phyloP scores from a whole-genome alignment of 2,888 invertebrate genomes.

The Icerya purchasi region DNA sequence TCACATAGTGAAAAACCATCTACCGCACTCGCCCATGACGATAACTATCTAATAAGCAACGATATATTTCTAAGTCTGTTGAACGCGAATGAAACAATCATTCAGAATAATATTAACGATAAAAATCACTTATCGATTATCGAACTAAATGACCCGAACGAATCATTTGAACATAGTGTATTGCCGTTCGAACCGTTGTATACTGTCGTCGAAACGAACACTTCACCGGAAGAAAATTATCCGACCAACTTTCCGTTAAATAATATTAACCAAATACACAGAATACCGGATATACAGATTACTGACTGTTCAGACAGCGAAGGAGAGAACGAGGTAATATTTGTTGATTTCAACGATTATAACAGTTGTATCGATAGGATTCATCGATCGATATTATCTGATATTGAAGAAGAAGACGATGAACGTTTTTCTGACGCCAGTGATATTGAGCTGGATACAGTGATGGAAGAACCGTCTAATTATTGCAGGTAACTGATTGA shows the following conservation, averaged over 20 bases:
- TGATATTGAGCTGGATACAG: slow-evolving; percentile 3
- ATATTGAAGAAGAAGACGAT: slow-evolving; percentile 12
- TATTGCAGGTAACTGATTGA: no score
- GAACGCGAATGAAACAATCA: not conserved
- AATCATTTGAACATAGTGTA: not conserved
- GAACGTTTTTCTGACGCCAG: slow-evolving; percentile 12
- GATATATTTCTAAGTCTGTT: not conserved
- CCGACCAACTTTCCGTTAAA: no score
- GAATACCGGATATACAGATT: slow-evolving; percentile 8
- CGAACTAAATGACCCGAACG: not conserved
- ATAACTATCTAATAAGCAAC: no score
- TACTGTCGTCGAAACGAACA: not conserved
- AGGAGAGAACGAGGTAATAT: slow-evolving; percentile 1
- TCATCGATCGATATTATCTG: slow-evolving; percentile 7
- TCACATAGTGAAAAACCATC: not conserved
- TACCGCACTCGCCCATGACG: no score
- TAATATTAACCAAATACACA: not conserved
- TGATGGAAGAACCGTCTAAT: no score
- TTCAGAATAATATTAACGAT: not conserved
- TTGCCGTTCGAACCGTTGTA: not conserved
- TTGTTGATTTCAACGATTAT: not conserved
- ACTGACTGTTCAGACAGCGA: slow-evolving; percentile 11
- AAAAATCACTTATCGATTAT: no score
- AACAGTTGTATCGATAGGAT: slow-evolving; percentile 1
- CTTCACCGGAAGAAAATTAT: not conserved